Evolutionary conservation across 2,113 vertebrate species (phyloP), one percentile per base, ranked within the genome.

Genomic region (Sigmodon hispidus): DNA sequence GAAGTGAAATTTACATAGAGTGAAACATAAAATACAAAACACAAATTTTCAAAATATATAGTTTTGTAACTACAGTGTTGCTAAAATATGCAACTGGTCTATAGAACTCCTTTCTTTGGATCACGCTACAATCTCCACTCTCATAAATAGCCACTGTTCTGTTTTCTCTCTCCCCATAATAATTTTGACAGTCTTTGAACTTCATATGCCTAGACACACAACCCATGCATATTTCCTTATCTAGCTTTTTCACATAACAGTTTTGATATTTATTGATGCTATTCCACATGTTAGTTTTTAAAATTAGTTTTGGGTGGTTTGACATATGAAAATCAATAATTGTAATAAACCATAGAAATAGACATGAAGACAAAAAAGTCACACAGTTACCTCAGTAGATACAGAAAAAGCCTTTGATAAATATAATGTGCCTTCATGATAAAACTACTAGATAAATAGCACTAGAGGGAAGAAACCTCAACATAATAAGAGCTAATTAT

Each of bases 181-280:
- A 21, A 7, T 85, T 72, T 72, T 79, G 4, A 8, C 24, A 80
- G 48, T 67, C 87, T 48, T 59, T 94, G 52, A 87, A 72, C 21
- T 84, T 50, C 16, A 26, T 55, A 40, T 65, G 5, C 21, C n/a
- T 65, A 12, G 7, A 83, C 61, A 26, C 19, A 95, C 36, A 43
- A 3, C 43, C 2, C 65, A 59, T 70, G 4, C 6, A 50, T 7
- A 76, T 50, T 76, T 90, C 89, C 73, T 16, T 76, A 17, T 73
- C 13, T 87, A 83, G 3, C 7, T 76, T 81, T 17, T 81, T 85
- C 36, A 79, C 9, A n/a, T 45, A 77, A 45, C 9, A 21, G 26
- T 93, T 93, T 95, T 79, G 55, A 88, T 29, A 93, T 81, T 75
- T 76, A 86, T 63, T 24, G 59, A 89, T 55, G 55, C 36, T 83